These are phyloP conservation scores for Euwallacea fornicatus DNA, from an alignment of 1,140 invertebrate species.

Conservation along the genomic window DNA sequence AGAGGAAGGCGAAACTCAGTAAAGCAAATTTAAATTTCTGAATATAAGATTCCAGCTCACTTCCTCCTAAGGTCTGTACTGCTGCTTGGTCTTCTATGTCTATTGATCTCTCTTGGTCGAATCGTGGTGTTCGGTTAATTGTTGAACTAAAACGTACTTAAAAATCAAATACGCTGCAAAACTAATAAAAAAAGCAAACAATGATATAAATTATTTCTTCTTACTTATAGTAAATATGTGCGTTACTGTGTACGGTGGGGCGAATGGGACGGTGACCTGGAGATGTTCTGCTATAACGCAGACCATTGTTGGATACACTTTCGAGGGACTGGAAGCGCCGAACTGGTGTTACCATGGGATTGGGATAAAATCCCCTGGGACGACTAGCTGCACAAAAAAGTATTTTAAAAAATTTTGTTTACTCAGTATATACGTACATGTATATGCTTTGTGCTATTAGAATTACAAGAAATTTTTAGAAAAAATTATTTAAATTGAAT, in stretches of 20 bases:
- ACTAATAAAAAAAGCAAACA: background rate
- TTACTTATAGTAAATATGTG: constrained; percentile 23
- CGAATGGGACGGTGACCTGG: constrained; percentile 41
- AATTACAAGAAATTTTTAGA: too few relatives aligned
- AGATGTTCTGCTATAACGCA: constrained; percentile 55
- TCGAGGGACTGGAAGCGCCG: constrained; percentile 67
- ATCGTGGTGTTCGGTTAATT: constrained; percentile 7
- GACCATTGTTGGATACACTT: constrained; percentile 57
- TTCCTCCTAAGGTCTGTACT: constrained; percentile 17
- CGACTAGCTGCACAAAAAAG: constrained; percentile 19
- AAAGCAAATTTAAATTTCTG: constrained; percentile 30
- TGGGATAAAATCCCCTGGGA: constrained; percentile 40
- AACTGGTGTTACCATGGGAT: constrained; percentile 69
- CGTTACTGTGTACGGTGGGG: constrained; percentile 3
- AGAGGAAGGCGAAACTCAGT: constrained; percentile 13
- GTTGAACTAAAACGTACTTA: constrained; percentile 16
- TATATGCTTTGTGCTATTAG: too few relatives aligned
- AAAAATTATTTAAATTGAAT: too few relatives aligned
- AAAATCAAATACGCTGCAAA: background rate
- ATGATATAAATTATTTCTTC: too few relatives aligned
- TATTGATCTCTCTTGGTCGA: constrained; percentile 16
- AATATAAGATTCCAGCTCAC: constrained; percentile 15
- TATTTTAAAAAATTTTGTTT: too few relatives aligned
- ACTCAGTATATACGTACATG: too few relatives aligned
- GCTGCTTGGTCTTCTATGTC: constrained; percentile 12